Conservation (phyloP, 2,888 invertebrate species). For the Callyntrura guangdongensis region DNA sequence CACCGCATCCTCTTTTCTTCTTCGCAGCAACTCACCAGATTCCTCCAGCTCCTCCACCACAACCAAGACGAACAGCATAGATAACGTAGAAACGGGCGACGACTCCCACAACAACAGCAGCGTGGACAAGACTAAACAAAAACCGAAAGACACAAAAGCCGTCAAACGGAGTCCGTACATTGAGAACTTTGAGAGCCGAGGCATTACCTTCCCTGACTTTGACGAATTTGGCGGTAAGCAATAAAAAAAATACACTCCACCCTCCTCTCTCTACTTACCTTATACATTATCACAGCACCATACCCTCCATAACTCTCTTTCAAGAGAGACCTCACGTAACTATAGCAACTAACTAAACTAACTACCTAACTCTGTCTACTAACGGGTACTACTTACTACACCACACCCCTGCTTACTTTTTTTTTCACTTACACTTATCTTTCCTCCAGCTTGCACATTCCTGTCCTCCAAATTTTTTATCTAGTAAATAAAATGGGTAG, state of each 20-base stretch:
- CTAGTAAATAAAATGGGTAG: too few species aligned
- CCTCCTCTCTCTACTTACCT: not conserved
- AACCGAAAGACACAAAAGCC: constrained; percentile 84
- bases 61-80: constrained; percentile 40
- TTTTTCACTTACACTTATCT: too few species aligned
- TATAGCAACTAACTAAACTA: not conserved
- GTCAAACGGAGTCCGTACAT: constrained; percentile 84
- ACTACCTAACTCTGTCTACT: too few species aligned
- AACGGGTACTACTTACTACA: too few species aligned
- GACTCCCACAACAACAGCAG: not conserved
- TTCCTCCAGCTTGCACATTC: not conserved
- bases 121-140: constrained; percentile 28
- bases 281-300: not conserved
- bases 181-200: constrained; percentile 82
- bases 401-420: too few species aligned
- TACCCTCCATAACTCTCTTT: too few species aligned
- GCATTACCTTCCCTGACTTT: constrained; percentile 84
- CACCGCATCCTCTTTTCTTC: not conserved
- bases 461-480: not conserved
- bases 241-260: not conserved
- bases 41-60: constrained; percentile 55
- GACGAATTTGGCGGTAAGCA: constrained; percentile 85
- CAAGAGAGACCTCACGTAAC: too few species aligned
- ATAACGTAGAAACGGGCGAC: constrained; percentile 27
- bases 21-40: constrained; percentile 11